Percentiles rank a stretch among this genome's conserved stretches.
Evolutionary conservation across 2,888 invertebrate genomes (phyloP).

Genomic region (Eucriotettix oculatus): DNA sequence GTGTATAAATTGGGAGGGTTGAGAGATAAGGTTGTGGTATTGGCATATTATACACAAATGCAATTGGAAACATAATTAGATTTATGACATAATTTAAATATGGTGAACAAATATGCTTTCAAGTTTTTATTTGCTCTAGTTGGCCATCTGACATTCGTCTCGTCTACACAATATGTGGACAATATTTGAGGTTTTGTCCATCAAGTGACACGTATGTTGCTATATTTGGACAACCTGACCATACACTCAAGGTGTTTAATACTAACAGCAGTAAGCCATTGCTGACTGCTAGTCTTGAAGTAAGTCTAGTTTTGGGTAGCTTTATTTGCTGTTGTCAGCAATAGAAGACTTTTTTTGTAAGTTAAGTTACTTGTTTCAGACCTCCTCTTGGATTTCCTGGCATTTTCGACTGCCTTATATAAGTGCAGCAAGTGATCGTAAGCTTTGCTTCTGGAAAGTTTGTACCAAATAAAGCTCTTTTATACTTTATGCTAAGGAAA

Average conservation of each 20-base stretch:
- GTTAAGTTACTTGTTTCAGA: conserved; percentile 11
- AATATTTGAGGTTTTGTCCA: conserved; percentile 39
- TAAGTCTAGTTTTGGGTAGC: conserved; percentile 3
- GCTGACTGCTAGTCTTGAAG: conserved; percentile 32
- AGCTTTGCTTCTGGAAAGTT: conserved; percentile 43
- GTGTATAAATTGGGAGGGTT: no score
- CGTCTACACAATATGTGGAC: neutral
- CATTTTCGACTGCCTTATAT: conserved; percentile 43
- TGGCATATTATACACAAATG: no score
- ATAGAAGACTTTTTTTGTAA: neutral
- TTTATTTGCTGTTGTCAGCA: neutral
- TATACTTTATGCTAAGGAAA: no score
- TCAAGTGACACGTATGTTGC: conserved; percentile 45
- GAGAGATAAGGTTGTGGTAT: no score
- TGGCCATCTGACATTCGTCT: neutral
- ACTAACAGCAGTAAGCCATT: conserved; percentile 37
- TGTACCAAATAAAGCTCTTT: conserved; percentile 18
- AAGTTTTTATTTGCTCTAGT: neutral
- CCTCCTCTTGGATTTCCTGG: conserved; percentile 44
- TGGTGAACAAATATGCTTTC: neutral
- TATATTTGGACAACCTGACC: conserved; percentile 46
- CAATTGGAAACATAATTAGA: no score
- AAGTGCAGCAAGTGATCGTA: conserved; percentile 39
- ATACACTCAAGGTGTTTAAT: conserved; percentile 45
- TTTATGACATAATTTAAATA: no score